Conservation (phyloP, 2,113 vertebrate species). For the Podarcis muralis region DNA sequence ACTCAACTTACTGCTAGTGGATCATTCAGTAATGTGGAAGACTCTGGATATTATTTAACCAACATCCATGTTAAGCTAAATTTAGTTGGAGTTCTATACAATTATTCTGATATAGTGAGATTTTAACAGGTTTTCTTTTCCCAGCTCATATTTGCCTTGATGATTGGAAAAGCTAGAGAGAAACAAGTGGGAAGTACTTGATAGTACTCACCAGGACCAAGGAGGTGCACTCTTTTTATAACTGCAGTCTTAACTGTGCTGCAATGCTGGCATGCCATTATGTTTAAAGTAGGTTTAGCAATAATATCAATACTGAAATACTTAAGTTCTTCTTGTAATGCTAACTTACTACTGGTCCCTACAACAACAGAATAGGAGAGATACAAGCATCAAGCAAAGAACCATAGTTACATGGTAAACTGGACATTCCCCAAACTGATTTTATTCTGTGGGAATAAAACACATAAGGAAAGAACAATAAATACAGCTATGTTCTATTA, state of each 20-base stretch:
- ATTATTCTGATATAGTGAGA: not conserved
- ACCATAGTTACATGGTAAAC: not conserved
- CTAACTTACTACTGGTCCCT: not conserved
- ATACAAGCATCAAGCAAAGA: not conserved
- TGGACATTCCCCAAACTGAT: not conserved
- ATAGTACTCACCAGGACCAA: not conserved
- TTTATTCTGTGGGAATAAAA: not conserved
- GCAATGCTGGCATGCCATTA: not conserved
- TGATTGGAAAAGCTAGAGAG: not conserved
- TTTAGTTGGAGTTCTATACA: not conserved
- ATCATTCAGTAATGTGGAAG: constrained; percentile 2
- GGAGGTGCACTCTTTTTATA: too few species aligned
- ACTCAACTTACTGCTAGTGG: not conserved
- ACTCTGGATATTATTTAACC: not conserved
- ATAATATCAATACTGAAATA: not conserved
- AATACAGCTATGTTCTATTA: too few species aligned
- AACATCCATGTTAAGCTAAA: constrained; percentile 6
- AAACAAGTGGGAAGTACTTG: not conserved
- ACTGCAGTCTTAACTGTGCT: not conserved
- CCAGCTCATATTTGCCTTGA: not conserved
- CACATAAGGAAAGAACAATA: too few species aligned
- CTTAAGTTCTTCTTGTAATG: not conserved
- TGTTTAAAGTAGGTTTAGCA: not conserved
- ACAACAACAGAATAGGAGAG: not conserved
- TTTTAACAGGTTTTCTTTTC: not conserved